Percentiles rank a stretch among this genome's conserved stretches.
Conservation (phyloP, 2,113 vertebrate genomes). For the Nothocercus julius region DNA sequence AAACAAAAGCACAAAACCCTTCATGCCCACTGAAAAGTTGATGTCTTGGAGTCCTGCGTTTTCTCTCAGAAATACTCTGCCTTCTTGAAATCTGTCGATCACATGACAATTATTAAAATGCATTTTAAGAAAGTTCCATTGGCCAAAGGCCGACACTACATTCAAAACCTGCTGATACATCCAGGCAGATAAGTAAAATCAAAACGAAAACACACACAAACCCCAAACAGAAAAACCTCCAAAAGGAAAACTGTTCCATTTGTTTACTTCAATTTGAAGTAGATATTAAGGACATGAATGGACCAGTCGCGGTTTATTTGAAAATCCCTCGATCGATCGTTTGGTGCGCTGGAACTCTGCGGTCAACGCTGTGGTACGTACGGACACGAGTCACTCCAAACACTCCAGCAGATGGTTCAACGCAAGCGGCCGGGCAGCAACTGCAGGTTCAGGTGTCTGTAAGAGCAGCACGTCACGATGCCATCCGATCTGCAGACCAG, state of each 20-base stretch:
- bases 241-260: slow-evolving; percentile 81
- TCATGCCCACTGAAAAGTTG: not conserved
- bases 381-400: slow-evolving; percentile 25
- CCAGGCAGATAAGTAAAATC: slow-evolving; percentile 75
- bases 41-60: not conserved
- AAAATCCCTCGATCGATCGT: slow-evolving; percentile 72
- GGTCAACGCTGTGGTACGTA: slow-evolving; percentile 25
- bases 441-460: slow-evolving; percentile 36
- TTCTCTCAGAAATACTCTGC: slow-evolving; percentile 45
- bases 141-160: slow-evolving; percentile 75
- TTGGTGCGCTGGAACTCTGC: slow-evolving; percentile 65
- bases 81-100: slow-evolving; percentile 61
- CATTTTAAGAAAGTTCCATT: slow-evolving; percentile 73
- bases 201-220: slow-evolving; percentile 56
- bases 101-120: slow-evolving; percentile 63
- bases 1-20: not conserved
- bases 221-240: slow-evolving; percentile 77
- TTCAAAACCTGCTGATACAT: slow-evolving; percentile 79
- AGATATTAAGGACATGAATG: slow-evolving; percentile 79
- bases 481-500: slow-evolving; percentile 9
- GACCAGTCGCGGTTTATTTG: slow-evolving; percentile 74
- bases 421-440: not conserved
- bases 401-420: slow-evolving; percentile 33
- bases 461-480: slow-evolving; percentile 18
- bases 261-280: slow-evolving; percentile 86